phyloP scores from a whole-genome alignment of 2,113 vertebrate genomes.

The Balaenoptera acutorostrata region DNA sequence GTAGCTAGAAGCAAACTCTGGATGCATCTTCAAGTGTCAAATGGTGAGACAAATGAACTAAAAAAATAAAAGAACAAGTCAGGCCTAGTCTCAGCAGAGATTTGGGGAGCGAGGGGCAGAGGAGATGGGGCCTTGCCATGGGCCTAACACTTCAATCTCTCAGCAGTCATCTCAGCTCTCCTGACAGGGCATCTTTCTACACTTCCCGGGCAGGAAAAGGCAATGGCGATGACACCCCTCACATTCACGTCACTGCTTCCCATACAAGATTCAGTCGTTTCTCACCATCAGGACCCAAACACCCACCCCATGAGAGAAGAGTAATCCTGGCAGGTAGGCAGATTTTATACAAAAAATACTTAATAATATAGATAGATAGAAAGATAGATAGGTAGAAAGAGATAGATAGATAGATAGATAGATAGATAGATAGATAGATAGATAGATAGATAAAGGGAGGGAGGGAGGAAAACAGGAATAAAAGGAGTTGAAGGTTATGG shows the following conservation, averaged over 20 bases:
- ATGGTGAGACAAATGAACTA: not conserved
- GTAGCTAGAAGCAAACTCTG: not conserved
- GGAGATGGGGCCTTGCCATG: accelerated
- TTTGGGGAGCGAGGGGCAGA: accelerated
- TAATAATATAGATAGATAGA: not conserved
- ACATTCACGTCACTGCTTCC: accelerated
- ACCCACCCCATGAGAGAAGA: not conserved
- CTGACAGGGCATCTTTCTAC: accelerated
- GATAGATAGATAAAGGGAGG: not conserved
- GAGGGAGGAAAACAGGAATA: not conserved
- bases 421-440: too few relatives aligned
- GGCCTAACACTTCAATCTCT: accelerated
- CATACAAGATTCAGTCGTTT: not conserved
- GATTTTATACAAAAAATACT: not conserved
- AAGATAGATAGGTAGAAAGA: too few relatives aligned
- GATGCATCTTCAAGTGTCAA: not conserved
- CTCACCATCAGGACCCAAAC: not conserved
- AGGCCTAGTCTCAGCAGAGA: not conserved
- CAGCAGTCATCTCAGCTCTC: not conserved
- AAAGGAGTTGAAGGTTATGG: not conserved
- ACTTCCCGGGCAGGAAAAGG: not conserved
- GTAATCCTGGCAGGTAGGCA: not conserved
- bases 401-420: too few relatives aligned
- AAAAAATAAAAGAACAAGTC: not conserved
- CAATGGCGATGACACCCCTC: accelerated